Evolutionary conservation across 1,140 invertebrate genomes (phyloP).

Genomic region (Drosophila aff.): DNA sequence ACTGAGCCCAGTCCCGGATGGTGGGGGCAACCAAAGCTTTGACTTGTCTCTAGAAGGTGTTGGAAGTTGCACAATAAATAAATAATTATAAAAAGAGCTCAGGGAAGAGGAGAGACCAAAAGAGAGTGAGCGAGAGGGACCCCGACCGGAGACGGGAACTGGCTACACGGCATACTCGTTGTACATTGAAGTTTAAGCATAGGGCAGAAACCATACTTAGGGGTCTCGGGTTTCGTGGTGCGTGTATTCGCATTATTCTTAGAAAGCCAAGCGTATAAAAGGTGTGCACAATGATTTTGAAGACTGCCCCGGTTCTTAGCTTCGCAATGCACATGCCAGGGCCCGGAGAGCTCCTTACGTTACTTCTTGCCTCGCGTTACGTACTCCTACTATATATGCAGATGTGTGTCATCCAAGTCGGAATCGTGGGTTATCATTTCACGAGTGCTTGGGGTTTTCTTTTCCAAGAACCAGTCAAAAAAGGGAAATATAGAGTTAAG

Average conservation of each 20-base stretch:
- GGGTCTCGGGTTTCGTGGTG: conserved; percentile 77
- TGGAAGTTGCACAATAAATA: conserved; percentile 85
- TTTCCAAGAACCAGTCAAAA: neutral
- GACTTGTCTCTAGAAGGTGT: conserved; percentile 84
- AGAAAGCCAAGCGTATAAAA: conserved; percentile 82
- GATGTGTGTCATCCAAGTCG: conserved; percentile 43
- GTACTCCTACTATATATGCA: conserved; percentile 16
- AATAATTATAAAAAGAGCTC: conserved; percentile 78
- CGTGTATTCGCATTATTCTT: conserved; percentile 81
- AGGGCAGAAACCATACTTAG: conserved; percentile 83
- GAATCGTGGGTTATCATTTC: conserved; percentile 22
- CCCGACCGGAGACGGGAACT: conserved; percentile 4
- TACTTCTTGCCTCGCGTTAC: conserved; percentile 22
- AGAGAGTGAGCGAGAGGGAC: conserved; percentile 21
- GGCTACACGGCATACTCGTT: conserved; percentile 57
- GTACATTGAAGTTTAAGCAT: conserved; percentile 81
- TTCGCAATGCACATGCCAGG: conserved; percentile 16
- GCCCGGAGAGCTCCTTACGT: conserved; percentile 22
- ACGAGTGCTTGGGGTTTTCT: neutral
- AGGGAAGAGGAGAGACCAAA: conserved; percentile 20
- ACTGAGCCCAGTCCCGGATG: conserved; percentile 5
- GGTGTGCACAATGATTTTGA: conserved; percentile 80
- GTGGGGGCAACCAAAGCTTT: conserved; percentile 61
- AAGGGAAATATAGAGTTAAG: neutral
- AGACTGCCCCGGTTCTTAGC: conserved; percentile 37